Evolutionary conservation across 2,888 invertebrate species (phyloP).

Genomic region (Scaptodrosophila latifasciaeformis): DNA sequence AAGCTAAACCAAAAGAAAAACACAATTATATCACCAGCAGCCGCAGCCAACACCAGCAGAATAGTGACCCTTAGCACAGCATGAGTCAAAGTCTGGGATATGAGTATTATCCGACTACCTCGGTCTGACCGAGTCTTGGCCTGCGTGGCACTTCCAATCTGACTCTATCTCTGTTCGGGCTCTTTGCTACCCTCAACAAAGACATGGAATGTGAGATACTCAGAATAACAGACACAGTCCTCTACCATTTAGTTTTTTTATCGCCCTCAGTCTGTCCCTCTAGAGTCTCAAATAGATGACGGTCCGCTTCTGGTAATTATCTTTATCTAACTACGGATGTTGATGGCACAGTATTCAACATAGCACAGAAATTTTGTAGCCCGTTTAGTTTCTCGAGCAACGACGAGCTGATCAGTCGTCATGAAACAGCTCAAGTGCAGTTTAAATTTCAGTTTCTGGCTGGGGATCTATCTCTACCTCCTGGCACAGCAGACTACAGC

Average conservation of each 20-base stretch:
- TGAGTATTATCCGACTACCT: no score
- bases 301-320: not conserved
- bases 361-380: not conserved
- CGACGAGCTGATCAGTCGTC: not conserved
- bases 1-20: not conserved
- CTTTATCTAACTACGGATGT: constrained; percentile 5
- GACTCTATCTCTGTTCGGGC: no score
- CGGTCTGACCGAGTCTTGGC: no score
- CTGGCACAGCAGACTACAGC: constrained; percentile 15
- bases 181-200: no score
- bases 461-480: not conserved
- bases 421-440: not conserved
- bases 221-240: no score
- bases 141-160: no score
- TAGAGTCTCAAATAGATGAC: not conserved
- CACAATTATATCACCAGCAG: not conserved
- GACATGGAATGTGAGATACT: no score
- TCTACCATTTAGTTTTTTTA: no score
- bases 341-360: not conserved
- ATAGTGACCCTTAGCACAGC: not conserved
- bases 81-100: not conserved
- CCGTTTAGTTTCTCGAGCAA: not conserved
- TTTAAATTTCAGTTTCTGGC: constrained; percentile 14
- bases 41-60: not conserved
- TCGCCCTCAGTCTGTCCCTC: no score